Evolutionary conservation across 1,140 invertebrate species (phyloP), one percentile per base, ranked within the genome.

Genomic region (Camponotus floridanus): DNA sequence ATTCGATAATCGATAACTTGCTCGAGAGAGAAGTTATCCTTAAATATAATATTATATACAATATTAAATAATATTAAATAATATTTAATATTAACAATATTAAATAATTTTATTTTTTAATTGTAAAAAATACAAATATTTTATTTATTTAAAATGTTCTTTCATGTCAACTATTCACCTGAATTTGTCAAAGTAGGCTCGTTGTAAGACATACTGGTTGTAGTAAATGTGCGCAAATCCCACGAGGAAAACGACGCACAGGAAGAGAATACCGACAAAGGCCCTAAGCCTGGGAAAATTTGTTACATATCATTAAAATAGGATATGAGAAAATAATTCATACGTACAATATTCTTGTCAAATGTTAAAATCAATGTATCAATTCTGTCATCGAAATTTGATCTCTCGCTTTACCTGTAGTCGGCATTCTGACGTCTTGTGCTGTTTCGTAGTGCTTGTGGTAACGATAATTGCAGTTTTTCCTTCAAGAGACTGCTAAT

Each of bases 161-260:
- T 51, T 8, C 6, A 78, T 65, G 3, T 1, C 15, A 13, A 15
- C 6, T 45, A 45, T 57, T 91, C 78, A 95, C 94, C 94, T 97
- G 59, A 98, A 97, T 91, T 96, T 97, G 55, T 98, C 96, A 92
- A 98, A 98, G 93, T 98, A 98, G 0, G 97, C 97, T 91, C 97
- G 96, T 87, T 98, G 97, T 5, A 98, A 93, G 1, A 98, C 96
- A 91, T 98, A 97, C 91, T 97, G 97, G 73, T 97, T 96, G 92
- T 98, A 98, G 57, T 98, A 96, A 8, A 98, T 96, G 87, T 98
- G 98, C 0, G 98, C 97, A 90, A 98, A 98, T 5, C 97, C 97
- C 7, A 98, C 96, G 88, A 98, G 96, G 91, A 98, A 97, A 1
- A 97, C 96, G 7, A 98, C 97, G 21, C 96, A 96, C 1, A 98